Evolutionary conservation across 2,113 vertebrate species (phyloP), one percentile per base, ranked within the genome.

Genomic region (Malurus elegans): DNA sequence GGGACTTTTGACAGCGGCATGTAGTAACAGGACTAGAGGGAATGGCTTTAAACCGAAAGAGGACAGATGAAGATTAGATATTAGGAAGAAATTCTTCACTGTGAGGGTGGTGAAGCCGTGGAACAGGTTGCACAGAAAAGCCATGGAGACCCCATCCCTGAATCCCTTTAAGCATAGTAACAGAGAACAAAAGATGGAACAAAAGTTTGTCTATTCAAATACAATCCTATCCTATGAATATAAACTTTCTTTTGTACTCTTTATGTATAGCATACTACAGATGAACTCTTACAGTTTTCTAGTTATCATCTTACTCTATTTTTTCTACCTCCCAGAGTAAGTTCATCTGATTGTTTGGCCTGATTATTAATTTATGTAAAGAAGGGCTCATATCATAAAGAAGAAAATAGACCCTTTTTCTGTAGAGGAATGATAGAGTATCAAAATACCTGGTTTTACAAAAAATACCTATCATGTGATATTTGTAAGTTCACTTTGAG

Each of bases 1-100:
- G 17, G 16, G 24, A 25, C n/a, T 67, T 71, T 18, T 15, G 16
- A 18, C 16, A 40, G 14, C 16, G 24, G 1, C 0, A 0, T 38
- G 32, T n/a, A 38, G 10, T 29, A 24, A 24, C 19, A 50, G 14
- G 26, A 45, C 38, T 40, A 44, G 19, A 3, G 2, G 4, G 12
- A 67, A 12, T 54, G 61, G 17, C 29, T 67, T 60, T 34, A 60
- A 74, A 21, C 5, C 40, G 69, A 61, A 67, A 47, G 45, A 40
- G 2, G 28, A n/a, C 6, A 10, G 14, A 53, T 47, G 47, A 31
- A 18, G 7, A 10, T 40, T 31, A 40, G 17, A 28, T 44, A 18
- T 19, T 31, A 34, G 40, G 29, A 61, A 61, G 61, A 82, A 75
- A 82, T 61, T 61, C 20, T 75, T 38, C 70, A 7, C 14, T 80